Percentiles rank a stretch among this genome's conserved stretches.
phyloP scores from a whole-genome alignment of 2,113 vertebrate species.

The Rhombomys opimus region DNA sequence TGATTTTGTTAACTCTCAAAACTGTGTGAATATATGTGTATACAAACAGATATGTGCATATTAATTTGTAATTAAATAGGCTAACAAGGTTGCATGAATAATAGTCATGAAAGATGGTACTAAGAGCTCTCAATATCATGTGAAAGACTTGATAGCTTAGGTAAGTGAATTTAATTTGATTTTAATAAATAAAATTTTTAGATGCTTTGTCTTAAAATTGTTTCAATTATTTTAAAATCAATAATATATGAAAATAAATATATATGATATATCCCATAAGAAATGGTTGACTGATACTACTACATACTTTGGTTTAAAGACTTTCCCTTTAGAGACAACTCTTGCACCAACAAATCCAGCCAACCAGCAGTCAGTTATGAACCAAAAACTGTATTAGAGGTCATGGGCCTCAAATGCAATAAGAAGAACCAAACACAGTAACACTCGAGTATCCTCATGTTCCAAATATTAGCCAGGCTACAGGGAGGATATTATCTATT shows the following conservation, averaged over 20 bases:
- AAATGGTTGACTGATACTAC: not conserved
- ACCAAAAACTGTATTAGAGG: not conserved
- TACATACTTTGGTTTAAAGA: not conserved
- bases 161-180: not conserved
- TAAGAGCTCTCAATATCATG: not conserved
- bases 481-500: not conserved
- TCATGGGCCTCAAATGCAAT: not conserved
- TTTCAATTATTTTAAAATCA: not conserved
- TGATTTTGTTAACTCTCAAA: not conserved
- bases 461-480: not conserved
- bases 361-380: not conserved
- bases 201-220: not conserved
- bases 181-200: not conserved
- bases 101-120: not conserved
- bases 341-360: not conserved
- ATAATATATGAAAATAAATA: constrained; percentile 9
- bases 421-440: not conserved
- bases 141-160: not conserved
- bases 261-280: not conserved
- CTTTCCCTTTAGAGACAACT: not conserved
- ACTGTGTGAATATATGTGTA: not conserved
- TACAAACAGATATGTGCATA: not conserved
- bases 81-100: not conserved
- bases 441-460: not conserved
- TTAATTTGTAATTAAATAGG: not conserved